These are phyloP conservation scores for Myotis pilosus DNA, from an alignment of 2,797 vertebrate species.

Conservation along the genomic window DNA sequence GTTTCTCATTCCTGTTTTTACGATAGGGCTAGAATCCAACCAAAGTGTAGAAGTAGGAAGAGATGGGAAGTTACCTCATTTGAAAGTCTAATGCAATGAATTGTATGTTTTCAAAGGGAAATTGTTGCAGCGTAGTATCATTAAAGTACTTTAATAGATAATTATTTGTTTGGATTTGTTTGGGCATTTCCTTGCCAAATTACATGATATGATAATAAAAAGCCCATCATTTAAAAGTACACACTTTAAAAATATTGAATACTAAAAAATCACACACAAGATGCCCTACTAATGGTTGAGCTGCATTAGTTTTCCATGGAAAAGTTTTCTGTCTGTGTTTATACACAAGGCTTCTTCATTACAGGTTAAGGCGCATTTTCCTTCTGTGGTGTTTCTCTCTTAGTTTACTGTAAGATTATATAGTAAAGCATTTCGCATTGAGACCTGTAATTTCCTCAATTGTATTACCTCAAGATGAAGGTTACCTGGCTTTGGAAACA, in stretches of 20 bases:
- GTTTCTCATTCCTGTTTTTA: conserved; percentile 3
- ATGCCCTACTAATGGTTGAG: background rate
- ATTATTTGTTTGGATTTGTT: conserved; percentile 26
- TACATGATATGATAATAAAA: background rate
- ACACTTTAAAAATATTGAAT: background rate
- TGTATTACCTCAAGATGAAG: background rate
- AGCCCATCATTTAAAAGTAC: conserved; percentile 12
- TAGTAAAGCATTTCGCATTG: background rate
- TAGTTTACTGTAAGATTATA: background rate
- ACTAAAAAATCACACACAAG: background rate
- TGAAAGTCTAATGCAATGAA: conserved; percentile 11
- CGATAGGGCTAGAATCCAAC: background rate
- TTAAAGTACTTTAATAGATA: background rate
- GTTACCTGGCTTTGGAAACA: background rate
- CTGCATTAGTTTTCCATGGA: background rate
- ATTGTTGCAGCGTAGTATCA: background rate
- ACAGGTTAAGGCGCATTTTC: background rate
- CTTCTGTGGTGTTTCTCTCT: background rate
- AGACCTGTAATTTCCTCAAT: background rate
- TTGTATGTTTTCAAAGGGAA: background rate
- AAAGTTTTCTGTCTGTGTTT: background rate
- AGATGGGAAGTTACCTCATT: background rate
- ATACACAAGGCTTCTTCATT: background rate
- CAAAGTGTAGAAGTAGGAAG: background rate
- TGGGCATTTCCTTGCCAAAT: conserved; percentile 22